Evolutionary conservation across 1,140 invertebrate genomes (phyloP).

Genomic region (Drosophila lowei): DNA sequence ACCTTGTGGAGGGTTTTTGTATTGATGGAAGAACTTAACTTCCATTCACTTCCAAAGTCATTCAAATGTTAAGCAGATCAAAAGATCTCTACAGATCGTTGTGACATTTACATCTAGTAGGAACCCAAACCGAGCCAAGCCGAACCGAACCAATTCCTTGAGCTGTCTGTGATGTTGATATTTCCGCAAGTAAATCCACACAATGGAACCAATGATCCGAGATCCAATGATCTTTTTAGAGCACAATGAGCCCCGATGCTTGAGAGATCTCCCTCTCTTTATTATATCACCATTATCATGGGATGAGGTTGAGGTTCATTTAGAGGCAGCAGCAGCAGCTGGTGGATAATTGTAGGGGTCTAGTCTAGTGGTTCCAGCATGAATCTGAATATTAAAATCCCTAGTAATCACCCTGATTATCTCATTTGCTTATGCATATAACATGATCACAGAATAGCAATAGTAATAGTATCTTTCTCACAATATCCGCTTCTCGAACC

Average conservation of each 20-base stretch:
- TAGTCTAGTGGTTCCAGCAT: conserved; percentile 31
- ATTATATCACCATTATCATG: conserved; percentile 29
- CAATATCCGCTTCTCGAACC: conserved; percentile 52
- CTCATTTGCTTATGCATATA: conserved; percentile 47
- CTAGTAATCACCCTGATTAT: conserved; percentile 46
- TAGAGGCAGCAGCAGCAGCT: too few relatives aligned
- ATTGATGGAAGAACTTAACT: not conserved
- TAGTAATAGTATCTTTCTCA: conserved; percentile 24
- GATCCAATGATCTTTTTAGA: conserved; percentile 28
- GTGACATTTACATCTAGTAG: conserved; percentile 32
- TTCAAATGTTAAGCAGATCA: conserved; percentile 37
- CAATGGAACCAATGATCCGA: conserved; percentile 12
- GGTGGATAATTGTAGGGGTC: conserved; percentile 60
- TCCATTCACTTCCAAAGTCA: conserved; percentile 34
- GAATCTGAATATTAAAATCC: conserved; percentile 65
- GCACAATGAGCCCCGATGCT: conserved; percentile 34
- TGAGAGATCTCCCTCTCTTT: not conserved
- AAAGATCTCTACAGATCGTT: not conserved
- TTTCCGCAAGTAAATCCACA: conserved; percentile 40
- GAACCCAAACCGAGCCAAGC: too few relatives aligned
- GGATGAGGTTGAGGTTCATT: not conserved
- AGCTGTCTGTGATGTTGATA: conserved; percentile 17
- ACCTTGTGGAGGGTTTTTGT: not conserved
- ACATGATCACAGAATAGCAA: conserved; percentile 22
- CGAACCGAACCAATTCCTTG: conserved; percentile 21